Base-by-base conservation (phyloP, 2,113 vertebrate species). In the Glaucidium brasilianum region DNA sequence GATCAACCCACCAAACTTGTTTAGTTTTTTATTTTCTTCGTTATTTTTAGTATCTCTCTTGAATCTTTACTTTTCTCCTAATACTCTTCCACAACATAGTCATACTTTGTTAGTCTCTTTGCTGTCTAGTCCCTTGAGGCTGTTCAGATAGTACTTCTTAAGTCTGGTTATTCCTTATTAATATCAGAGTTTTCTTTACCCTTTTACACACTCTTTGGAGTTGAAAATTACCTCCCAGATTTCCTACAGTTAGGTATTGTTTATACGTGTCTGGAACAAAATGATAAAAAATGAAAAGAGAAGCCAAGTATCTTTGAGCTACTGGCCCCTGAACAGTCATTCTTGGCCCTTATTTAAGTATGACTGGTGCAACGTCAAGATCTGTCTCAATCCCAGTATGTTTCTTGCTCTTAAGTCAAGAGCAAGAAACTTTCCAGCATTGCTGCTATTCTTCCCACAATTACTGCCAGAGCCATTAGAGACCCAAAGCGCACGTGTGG, bases 191-290 rank as follows among this genome's bases (percentile, higher is more conserved):
- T 96, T 96, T 93, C 88, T 77, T 77, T 92, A 73, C 79, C 88
- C 94, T 96, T 96, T 96, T 82, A 50, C 89, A 93, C 47, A 94
- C 69, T 90, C 39, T 27, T 69, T 47, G n/a, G 35, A 91, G 64
- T 53, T 82, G 56, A 94, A 89, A 71, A 55, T 66, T 89, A 34
- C 55, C 94, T 82, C 87, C 50, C 79, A 92, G 68, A 64, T 88
- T 73, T 94, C 45, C 49, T 94, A 73, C 63, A 92, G 59, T 92
- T 93, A 82, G 58, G 22, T 74, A 86, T 95, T 97, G 88, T 95
- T 84, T 85, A 7, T 89, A 89, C 1, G 7, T 94, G 79, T 39
- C 43, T 94, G 73, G 73, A 92, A 93, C 72, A 92, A 39, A n/a
- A 59, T 18, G 30, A 94, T 90, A 78, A 79, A 90, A 76, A 95